These are phyloP conservation scores for Toxotes lorentzi DNA, from an alignment of 2,797 vertebrate species.

Conservation along the genomic window DNA sequence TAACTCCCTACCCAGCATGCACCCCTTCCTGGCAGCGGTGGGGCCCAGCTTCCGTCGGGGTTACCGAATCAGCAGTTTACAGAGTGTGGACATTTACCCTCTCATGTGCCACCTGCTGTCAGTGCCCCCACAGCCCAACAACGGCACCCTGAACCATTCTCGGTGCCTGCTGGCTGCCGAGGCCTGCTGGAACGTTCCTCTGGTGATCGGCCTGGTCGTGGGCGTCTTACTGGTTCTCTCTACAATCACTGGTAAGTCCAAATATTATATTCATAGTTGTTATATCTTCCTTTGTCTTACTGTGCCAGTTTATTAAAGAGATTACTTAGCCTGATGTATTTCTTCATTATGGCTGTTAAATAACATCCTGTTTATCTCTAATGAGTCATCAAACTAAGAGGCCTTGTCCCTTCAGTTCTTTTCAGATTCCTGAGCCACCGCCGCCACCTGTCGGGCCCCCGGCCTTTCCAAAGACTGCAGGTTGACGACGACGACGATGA, in stretches of 20 bases:
- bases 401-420: slow-evolving; percentile 59
- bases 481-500: slow-evolving; percentile 86
- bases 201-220: slow-evolving; percentile 80
- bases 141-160: slow-evolving; percentile 87
- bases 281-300: neutral
- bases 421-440: slow-evolving; percentile 83
- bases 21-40: slow-evolving; percentile 91
- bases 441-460: slow-evolving; percentile 17
- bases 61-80: slow-evolving; percentile 77
- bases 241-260: slow-evolving; percentile 79
- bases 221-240: slow-evolving; percentile 87
- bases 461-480: slow-evolving; percentile 87
- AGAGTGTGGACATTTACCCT: slow-evolving; percentile 93
- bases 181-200: slow-evolving; percentile 82
- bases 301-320: neutral
- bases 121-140: slow-evolving; percentile 88
- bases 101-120: slow-evolving; percentile 94
- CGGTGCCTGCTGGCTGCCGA: slow-evolving; percentile 88
- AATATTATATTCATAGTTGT: neutral
- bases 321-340: neutral
- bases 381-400: neutral
- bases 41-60: slow-evolving; percentile 91
- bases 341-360: neutral
- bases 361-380: neutral
- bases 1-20: slow-evolving; percentile 93